Evolutionary conservation across 2,797 vertebrate genomes (phyloP).

Genomic region (Alectoris magna): DNA sequence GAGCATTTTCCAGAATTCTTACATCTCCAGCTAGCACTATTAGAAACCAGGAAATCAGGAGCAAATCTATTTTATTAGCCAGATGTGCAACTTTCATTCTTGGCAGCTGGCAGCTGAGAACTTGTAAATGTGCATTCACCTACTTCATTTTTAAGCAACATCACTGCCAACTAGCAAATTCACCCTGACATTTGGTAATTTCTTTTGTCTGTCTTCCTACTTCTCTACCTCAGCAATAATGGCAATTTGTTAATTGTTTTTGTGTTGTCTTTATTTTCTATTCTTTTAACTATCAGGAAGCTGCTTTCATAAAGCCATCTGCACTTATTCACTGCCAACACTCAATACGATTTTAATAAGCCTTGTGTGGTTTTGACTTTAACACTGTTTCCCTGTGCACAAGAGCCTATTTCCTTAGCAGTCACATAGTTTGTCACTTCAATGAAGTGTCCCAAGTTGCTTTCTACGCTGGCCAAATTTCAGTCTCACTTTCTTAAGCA

Average conservation of each 20-base stretch:
- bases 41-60: constrained; percentile 21
- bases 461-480: constrained; percentile 6
- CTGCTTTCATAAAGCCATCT: constrained; percentile 70
- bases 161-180: constrained; percentile 25
- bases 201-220: constrained; percentile 29
- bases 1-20: background rate
- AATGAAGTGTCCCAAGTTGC: constrained; percentile 14
- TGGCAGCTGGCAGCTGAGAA: constrained; percentile 57
- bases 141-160: constrained; percentile 48
- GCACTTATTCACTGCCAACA: constrained; percentile 51
- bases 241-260: constrained; percentile 44
- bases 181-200: constrained; percentile 36
- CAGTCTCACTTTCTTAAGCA: constrained; percentile 12
- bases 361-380: constrained; percentile 60
- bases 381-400: constrained; percentile 38
- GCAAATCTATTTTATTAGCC: constrained; percentile 63
- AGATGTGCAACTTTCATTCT: constrained; percentile 54
- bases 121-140: constrained; percentile 55
- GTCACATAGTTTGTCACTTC: constrained; percentile 42
- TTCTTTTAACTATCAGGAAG: constrained; percentile 62
- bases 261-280: constrained; percentile 54
- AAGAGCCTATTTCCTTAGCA: constrained; percentile 54
- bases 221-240: constrained; percentile 27
- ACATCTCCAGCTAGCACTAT: constrained; percentile 1
- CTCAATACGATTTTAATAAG: constrained; percentile 59